Conservation (phyloP, 1,140 invertebrate genomes). For the Calephelis virginiensis region DNA sequence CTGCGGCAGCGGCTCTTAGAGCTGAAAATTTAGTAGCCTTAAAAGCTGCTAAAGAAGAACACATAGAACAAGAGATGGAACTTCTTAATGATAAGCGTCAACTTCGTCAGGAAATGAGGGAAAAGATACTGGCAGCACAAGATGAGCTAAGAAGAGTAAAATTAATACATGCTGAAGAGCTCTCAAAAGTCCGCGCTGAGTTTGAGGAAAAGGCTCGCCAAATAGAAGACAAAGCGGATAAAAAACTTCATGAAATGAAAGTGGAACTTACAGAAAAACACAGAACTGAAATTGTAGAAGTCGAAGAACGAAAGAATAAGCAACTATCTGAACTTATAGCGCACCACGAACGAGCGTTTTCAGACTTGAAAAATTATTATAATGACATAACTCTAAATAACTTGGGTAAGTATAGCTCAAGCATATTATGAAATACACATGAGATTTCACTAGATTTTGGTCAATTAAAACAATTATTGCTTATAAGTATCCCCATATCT, state of each 20-base stretch:
- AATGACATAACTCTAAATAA: conserved; percentile 96
- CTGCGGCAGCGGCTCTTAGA: conserved; percentile 87
- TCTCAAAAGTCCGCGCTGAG: conserved; percentile 83
- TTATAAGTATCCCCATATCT: background rate
- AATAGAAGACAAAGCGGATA: conserved; percentile 87
- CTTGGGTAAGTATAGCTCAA: conserved; percentile 73
- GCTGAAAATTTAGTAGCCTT: conserved; percentile 69
- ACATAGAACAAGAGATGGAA: conserved; percentile 86
- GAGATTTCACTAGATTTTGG: no score
- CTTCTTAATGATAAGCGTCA: conserved; percentile 88
- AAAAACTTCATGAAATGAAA: conserved; percentile 86
- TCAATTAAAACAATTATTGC: no score
- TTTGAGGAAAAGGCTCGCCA: conserved; percentile 88
- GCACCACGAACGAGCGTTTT: conserved; percentile 91
- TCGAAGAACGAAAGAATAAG: conserved; percentile 93
- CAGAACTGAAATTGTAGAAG: conserved; percentile 88
- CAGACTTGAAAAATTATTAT: conserved; percentile 95
- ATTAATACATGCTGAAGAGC: conserved; percentile 77
- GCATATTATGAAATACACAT: no score
- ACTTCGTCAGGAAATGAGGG: conserved; percentile 85
- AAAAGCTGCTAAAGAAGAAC: conserved; percentile 77
- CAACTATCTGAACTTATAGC: conserved; percentile 89
- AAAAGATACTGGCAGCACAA: conserved; percentile 84
- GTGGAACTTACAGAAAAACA: conserved; percentile 86
- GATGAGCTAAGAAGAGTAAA: conserved; percentile 66